These are phyloP conservation scores for Drosophila micromelanica DNA, from an alignment of 1,140 invertebrate species.

Conservation along the genomic window DNA sequence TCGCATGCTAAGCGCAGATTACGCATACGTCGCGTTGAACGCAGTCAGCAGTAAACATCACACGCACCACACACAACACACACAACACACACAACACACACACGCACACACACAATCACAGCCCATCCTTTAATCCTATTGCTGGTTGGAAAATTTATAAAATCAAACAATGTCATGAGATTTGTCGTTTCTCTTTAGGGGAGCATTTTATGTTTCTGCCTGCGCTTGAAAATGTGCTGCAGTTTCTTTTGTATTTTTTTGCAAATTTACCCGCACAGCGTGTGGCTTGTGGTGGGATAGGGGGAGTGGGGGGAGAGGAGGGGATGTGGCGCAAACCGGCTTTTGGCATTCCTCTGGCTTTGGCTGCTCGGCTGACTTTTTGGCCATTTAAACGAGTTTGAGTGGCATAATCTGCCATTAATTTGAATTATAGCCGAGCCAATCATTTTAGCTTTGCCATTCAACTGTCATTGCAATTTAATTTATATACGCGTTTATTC, in stretches of 20 bases:
- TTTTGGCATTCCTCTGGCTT: constrained; percentile 60
- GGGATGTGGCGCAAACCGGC: constrained; percentile 29
- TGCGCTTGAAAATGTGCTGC: constrained; percentile 35
- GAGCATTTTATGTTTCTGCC: constrained; percentile 27
- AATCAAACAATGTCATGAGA: constrained; percentile 37
- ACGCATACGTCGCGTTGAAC: constrained; percentile 68
- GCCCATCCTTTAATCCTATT: neutral
- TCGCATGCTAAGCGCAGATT: constrained; percentile 77
- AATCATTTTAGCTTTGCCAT: constrained; percentile 74
- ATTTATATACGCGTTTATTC: constrained; percentile 51
- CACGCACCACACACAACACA: constrained; percentile 26
- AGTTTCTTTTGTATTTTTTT: constrained; percentile 12
- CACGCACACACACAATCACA: neutral
- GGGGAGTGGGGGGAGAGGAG: neutral
- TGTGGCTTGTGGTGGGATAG: constrained; percentile 28
- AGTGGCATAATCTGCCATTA: constrained; percentile 82
- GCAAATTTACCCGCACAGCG: constrained; percentile 48
- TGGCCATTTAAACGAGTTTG: constrained; percentile 75
- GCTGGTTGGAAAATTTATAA: constrained; percentile 30
- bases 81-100: neutral
- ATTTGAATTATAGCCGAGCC: constrained; percentile 78
- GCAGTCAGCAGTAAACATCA: constrained; percentile 36
- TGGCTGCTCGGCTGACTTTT: constrained; percentile 68
- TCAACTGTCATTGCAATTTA: constrained; percentile 69
- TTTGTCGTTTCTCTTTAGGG: constrained; percentile 33